These are phyloP conservation scores for Antrozous pallidus DNA, from an alignment of 2,797 vertebrate species.

Conservation along the genomic window DNA sequence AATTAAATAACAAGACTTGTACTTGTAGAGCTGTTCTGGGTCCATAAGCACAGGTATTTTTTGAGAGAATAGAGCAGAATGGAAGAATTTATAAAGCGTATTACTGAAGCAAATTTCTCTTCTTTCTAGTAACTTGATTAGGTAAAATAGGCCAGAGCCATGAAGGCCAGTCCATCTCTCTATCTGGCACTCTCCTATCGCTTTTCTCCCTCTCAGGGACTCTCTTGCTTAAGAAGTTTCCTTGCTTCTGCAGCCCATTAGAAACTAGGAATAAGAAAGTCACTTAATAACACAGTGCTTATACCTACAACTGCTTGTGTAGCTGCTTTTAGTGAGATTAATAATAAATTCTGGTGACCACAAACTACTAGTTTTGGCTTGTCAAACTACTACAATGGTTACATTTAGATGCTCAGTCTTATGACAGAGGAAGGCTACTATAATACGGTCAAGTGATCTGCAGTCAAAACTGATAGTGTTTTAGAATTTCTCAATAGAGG, in stretches of 20 bases:
- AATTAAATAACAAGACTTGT: not conserved
- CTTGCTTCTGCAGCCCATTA: not conserved
- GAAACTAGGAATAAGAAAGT: not conserved
- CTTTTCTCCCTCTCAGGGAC: not conserved
- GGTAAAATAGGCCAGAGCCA: not conserved
- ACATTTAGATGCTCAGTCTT: not conserved
- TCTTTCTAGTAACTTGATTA: not conserved
- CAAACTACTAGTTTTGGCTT: not conserved
- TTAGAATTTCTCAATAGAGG: not conserved
- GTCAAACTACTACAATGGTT: not conserved
- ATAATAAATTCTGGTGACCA: not conserved
- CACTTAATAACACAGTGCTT: not conserved
- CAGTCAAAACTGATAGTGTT: not conserved
- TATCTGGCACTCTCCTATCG: not conserved
- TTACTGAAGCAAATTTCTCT: not conserved
- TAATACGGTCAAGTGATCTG: not conserved
- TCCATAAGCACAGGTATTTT: not conserved
- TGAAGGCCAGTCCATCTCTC: not conserved
- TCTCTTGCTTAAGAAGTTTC: not conserved
- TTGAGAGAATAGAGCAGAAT: not conserved
- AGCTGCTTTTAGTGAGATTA: not conserved
- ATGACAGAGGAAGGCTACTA: not conserved
- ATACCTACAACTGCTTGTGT: not conserved
- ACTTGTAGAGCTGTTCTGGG: not conserved
- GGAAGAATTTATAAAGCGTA: not conserved